These are phyloP conservation scores for Rhamnusium bicolor DNA, from an alignment of 2,888 invertebrate genomes.

Conservation along the genomic window DNA sequence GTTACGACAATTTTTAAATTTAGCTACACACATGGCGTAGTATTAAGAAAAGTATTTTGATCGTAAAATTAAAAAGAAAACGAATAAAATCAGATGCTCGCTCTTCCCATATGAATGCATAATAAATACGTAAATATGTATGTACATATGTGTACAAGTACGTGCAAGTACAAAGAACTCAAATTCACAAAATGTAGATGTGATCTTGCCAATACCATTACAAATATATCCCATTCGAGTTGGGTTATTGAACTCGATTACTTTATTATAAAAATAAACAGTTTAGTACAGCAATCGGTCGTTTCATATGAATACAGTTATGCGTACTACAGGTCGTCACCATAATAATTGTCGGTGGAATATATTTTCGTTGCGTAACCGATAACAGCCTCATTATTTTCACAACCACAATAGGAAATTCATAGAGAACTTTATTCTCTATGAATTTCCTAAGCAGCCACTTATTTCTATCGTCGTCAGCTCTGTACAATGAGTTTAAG, in stretches of 20 bases:
- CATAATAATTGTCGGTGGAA: conserved; percentile 22
- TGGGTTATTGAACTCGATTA: conserved; percentile 29
- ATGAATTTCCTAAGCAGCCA: background rate
- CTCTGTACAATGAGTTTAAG: too few relatives aligned
- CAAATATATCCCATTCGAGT: conserved; percentile 23
- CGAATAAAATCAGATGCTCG: too few relatives aligned
- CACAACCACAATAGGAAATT: conserved; percentile 6
- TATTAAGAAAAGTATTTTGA: too few relatives aligned
- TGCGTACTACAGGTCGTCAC: conserved; percentile 21
- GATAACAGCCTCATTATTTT: conserved; percentile 19
- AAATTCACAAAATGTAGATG: conserved; percentile 11
- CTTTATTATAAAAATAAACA: conserved; percentile 36
- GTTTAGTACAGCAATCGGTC: conserved; percentile 30
- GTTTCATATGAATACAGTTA: conserved; percentile 35
- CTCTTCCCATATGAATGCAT: background rate
- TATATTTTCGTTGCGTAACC: conserved; percentile 22
- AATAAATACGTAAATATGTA: background rate
- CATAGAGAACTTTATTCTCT: too few relatives aligned
- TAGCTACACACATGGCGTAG: too few relatives aligned
- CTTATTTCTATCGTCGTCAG: background rate
- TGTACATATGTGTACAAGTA: background rate
- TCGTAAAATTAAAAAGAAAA: too few relatives aligned
- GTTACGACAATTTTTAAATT: too few relatives aligned
- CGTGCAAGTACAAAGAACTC: background rate
- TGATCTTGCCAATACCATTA: conserved; percentile 23